A percentile compares a stretch with the other conserved stretches of the same genome.
These are phyloP conservation scores for Watsonalla cultraria DNA, from an alignment of 2,888 invertebrate genomes.

Conservation along the genomic window DNA sequence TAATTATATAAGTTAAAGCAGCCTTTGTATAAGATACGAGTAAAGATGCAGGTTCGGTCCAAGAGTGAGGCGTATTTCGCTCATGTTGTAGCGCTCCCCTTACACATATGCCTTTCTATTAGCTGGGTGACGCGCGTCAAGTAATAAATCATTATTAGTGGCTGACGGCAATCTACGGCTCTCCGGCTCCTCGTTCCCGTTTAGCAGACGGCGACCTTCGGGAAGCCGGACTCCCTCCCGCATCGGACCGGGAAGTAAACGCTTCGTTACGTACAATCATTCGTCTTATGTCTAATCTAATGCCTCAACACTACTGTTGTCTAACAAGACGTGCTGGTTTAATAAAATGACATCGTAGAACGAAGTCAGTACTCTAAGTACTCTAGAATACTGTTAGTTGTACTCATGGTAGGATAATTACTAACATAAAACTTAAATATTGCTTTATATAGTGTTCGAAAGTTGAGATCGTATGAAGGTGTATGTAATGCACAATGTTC, in stretches of 20 bases:
- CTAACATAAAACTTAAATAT: too few species aligned
- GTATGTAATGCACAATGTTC: too few species aligned
- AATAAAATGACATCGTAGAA: slow-evolving; percentile 27
- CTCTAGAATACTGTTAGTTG: too few species aligned
- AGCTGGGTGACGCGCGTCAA: slow-evolving; percentile 34
- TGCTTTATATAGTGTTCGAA: too few species aligned
- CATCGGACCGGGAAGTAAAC: slow-evolving; percentile 52
- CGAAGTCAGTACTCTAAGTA: background rate
- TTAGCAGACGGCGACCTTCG: slow-evolving; percentile 59
- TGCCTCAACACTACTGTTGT: slow-evolving; percentile 13
- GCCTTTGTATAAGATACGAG: too few species aligned
- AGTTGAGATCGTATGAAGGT: too few species aligned
- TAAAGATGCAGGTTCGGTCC: too few species aligned
- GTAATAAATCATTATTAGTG: slow-evolving; percentile 72
- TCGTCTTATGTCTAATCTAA: slow-evolving; percentile 44
- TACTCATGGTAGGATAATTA: too few species aligned
- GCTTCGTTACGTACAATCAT: slow-evolving; percentile 53
- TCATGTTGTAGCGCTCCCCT: slow-evolving; percentile 7
- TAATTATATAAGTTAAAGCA: too few species aligned
- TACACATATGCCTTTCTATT: slow-evolving; percentile 27
- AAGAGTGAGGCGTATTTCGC: background rate
- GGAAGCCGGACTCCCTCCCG: slow-evolving; percentile 44
- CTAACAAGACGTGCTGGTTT: slow-evolving; percentile 32
- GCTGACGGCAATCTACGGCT: slow-evolving; percentile 52
- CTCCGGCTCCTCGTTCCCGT: slow-evolving; percentile 58